phyloP scores from a whole-genome alignment of 2,797 vertebrate genomes.

The Sebastes vulpes region DNA sequence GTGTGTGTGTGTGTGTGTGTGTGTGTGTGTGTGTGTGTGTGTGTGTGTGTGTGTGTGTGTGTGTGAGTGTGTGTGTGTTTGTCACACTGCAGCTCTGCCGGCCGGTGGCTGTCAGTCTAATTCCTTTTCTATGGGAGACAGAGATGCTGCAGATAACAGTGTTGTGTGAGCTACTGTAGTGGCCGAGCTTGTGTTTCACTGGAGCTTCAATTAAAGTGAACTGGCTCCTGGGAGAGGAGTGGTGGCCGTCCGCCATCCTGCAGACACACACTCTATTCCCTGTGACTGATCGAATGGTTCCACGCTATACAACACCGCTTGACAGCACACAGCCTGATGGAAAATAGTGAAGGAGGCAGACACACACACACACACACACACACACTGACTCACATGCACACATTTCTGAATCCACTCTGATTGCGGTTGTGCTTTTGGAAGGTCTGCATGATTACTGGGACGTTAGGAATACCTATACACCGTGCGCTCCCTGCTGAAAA shows the following conservation, averaged over 20 bases:
- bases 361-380: not conserved
- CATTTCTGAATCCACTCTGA: not conserved
- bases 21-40: too few relatives aligned
- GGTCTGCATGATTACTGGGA: constrained; percentile 25
- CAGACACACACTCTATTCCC: constrained; percentile 60
- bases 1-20: too few relatives aligned
- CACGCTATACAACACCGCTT: constrained; percentile 31
- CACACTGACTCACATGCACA: not conserved
- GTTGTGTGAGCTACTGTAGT: constrained; percentile 42
- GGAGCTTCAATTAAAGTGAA: constrained; percentile 70
- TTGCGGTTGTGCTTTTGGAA: constrained; percentile 25
- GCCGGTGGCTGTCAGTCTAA: constrained; percentile 52
- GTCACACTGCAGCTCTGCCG: constrained; percentile 32
- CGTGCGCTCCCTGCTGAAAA: constrained; percentile 25
- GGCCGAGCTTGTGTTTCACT: constrained; percentile 59
- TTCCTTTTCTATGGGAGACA: constrained; percentile 55
- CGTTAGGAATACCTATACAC: not conserved
- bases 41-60: too few relatives aligned
- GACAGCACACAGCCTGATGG: constrained; percentile 62
- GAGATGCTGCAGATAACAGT: constrained; percentile 58
- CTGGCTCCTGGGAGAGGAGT: constrained; percentile 53
- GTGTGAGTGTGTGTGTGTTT: not conserved
- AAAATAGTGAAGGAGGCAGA: constrained; percentile 28
- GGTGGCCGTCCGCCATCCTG: constrained; percentile 39
- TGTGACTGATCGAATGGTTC: constrained; percentile 63